Conservation (phyloP, 92 coral and sea anemone species). For the Palythoa heliodiscus region DNA sequence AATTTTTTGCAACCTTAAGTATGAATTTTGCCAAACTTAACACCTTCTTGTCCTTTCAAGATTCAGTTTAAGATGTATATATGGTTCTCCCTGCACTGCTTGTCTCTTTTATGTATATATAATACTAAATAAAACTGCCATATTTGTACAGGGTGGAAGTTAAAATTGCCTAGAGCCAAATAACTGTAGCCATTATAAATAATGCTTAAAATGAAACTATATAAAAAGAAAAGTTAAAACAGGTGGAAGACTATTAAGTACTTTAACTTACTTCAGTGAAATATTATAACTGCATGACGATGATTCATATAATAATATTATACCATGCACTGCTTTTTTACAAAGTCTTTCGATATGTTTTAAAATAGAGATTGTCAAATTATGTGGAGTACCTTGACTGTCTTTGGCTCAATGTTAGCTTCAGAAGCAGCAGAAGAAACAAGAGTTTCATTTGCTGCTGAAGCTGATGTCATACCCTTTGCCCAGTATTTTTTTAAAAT, state of each 20-base stretch:
- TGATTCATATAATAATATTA: no score
- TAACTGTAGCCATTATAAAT: not conserved
- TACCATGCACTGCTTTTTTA: not conserved
- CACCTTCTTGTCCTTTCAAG: no score
- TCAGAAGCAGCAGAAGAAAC: not conserved
- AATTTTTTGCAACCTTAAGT: no score
- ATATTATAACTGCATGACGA: not conserved
- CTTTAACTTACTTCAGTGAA: no score
- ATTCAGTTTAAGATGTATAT: no score
- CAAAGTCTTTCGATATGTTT: not conserved
- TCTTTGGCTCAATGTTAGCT: not conserved
- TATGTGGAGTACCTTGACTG: not conserved
- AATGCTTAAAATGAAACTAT: not conserved
- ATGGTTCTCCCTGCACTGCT: no score
- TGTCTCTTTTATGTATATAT: not conserved
- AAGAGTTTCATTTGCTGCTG: not conserved
- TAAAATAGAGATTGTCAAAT: not conserved
- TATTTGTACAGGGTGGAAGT: not conserved
- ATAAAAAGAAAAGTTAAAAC: not conserved
- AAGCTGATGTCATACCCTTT: slow-evolving; percentile 2
- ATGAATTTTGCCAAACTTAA: no score
- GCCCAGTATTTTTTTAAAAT: not conserved
- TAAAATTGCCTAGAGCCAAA: not conserved
- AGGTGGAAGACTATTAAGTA: not conserved
- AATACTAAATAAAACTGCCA: not conserved